Conservation (phyloP, 2,113 vertebrate species). For the Cololabis saira region DNA sequence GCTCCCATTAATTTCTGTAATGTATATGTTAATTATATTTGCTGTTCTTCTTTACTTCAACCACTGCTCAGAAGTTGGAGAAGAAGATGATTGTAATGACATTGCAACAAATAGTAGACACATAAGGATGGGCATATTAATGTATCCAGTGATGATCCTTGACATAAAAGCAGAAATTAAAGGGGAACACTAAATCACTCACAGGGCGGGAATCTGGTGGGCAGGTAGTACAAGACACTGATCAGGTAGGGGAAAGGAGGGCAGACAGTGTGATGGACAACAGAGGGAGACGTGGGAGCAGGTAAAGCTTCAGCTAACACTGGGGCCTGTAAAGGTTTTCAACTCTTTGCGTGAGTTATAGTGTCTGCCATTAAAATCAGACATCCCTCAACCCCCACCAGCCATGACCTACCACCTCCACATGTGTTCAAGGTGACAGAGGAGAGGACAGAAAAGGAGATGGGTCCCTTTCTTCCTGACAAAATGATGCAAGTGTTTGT, state of each 20-base stretch:
- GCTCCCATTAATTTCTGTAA: too few species aligned
- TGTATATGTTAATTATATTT: too few species aligned
- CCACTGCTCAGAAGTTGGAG: too few species aligned
- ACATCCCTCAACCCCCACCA: neutral
- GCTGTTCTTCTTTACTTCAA: too few species aligned
- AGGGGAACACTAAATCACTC: neutral
- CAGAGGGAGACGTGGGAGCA: neutral
- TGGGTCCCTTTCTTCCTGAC: slow-evolving; percentile 48
- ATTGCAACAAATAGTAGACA: neutral
- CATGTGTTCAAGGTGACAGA: slow-evolving; percentile 61
- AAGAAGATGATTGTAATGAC: too few species aligned
- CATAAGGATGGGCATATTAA: neutral
- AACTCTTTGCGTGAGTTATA: slow-evolving; percentile 27
- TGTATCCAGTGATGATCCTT: neutral
- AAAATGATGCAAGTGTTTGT: slow-evolving; percentile 64
- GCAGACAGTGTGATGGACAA: neutral
- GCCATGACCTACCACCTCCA: slow-evolving; percentile 14
- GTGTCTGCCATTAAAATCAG: slow-evolving; percentile 33
- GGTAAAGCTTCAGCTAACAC: neutral
- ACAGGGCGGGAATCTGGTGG: slow-evolving; percentile 56
- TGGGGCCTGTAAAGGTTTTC: slow-evolving; percentile 36
- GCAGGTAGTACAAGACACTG: slow-evolving; percentile 50
- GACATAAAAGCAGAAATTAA: neutral
- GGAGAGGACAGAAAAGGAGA: slow-evolving; percentile 42
- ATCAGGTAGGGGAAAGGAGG: neutral